Evolutionary conservation across 1,140 invertebrate genomes (phyloP), one percentile per base, ranked within the genome.

Genomic region (Drosophila nikananu): DNA sequence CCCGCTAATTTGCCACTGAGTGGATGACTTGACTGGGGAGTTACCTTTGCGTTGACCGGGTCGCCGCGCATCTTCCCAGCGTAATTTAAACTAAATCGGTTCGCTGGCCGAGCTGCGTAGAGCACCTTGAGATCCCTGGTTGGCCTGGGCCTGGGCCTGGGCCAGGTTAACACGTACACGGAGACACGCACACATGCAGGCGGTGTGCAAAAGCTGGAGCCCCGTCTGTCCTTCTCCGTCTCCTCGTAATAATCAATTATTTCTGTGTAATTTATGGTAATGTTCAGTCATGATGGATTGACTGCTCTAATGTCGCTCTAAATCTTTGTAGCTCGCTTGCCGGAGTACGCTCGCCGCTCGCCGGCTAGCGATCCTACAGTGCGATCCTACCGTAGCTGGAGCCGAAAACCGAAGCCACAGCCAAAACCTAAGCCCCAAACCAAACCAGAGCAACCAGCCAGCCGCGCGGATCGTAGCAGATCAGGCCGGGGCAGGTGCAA

Each of bases 201-300:
- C 74, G 49, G 63, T 87, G 82, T 79, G 86, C 84, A 86, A 73
- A 75, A 75, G 80, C 77, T 64, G 48, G 48, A 15, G 65, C 78
- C 63, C 71, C 65, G 68, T 77, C 81, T 77, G 64, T 83, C 76
- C 55, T 52, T 25, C 62, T 72, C 77, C 73, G 77, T 84, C 84
- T 81, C 68, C 84, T 92, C 91, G 91, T 92, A 92, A 92, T 92
- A 92, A 92, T 92, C 91, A 92, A 92, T 92, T 92, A 92, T 92
- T 92, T 92, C 91, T 92, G 90, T 92, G 91, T 92, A 92, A 92
- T 92, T 92, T 92, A 92, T 92, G 91, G 91, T 92, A 92, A 92
- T 92, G 91, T 92, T 92, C 90, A 87, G 86, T 84, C 91, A 92
- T 92, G 91, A 92, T 92, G 91, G 91, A 92, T 92, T 92, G 91